These are phyloP conservation scores for Furcula furcula DNA, from an alignment of 2,888 invertebrate genomes.

Conservation along the genomic window DNA sequence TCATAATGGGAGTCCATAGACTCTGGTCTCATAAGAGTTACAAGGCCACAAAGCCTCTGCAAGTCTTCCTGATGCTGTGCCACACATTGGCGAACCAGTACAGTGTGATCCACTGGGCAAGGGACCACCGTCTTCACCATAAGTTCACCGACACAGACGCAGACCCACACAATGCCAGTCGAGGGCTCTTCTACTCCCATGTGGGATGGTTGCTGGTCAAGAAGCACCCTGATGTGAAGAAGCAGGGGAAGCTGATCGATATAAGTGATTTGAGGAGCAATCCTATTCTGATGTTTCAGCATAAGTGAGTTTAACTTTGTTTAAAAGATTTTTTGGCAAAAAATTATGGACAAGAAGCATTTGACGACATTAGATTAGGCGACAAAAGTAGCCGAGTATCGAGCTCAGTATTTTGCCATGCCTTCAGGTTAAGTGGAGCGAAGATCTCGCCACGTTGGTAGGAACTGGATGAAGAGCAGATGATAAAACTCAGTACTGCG, in stretches of 20 bases:
- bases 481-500: too few relatives aligned
- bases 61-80: conserved; percentile 37
- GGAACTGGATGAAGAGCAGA: too few relatives aligned
- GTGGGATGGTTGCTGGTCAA: conserved; percentile 89
- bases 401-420: too few relatives aligned
- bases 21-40: conserved; percentile 40
- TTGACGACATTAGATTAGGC: too few relatives aligned
- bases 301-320: conserved; percentile 65
- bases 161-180: conserved; percentile 87
- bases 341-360: too few relatives aligned
- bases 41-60: conserved; percentile 37
- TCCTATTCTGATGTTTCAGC: conserved; percentile 86
- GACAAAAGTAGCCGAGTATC: too few relatives aligned
- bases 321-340: too few relatives aligned
- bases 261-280: conserved; percentile 86
- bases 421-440: too few relatives aligned
- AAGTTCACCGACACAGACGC: conserved; percentile 87
- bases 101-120: conserved; percentile 28
- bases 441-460: too few relatives aligned
- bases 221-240: conserved; percentile 87
- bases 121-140: conserved; percentile 43
- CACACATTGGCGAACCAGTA: conserved; percentile 38
- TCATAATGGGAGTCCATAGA: conserved; percentile 38
- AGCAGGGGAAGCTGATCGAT: conserved; percentile 85
- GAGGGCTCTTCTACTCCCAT: conserved; percentile 92